phyloP scores from a whole-genome alignment of 2,888 invertebrate genomes.

The Nephrotoma appendiculata region DNA sequence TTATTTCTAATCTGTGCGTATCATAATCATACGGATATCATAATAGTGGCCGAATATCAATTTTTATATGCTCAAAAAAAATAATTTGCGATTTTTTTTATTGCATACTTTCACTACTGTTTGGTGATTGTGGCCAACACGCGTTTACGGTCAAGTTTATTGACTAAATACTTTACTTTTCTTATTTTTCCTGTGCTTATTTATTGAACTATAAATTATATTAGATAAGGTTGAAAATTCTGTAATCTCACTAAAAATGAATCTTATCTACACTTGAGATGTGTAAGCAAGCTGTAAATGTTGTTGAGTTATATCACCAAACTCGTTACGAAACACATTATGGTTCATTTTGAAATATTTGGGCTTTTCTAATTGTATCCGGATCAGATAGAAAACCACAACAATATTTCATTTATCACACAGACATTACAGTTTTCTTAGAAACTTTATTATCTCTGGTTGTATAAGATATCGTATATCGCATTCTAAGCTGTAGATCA shows the following conservation, averaged over 20 bases:
- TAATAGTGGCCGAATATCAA: not conserved
- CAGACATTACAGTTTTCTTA: too few relatives aligned
- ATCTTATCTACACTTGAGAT: not conserved
- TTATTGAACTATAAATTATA: not conserved
- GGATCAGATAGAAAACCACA: too few relatives aligned
- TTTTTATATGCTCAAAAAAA: not conserved
- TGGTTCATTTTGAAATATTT: too few relatives aligned
- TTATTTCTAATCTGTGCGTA: not conserved
- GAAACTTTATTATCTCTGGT: too few relatives aligned
- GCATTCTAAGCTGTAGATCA: too few relatives aligned
- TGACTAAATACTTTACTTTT: not conserved
- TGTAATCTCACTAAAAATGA: not conserved
- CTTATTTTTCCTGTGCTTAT: not conserved
- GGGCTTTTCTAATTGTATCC: too few relatives aligned
- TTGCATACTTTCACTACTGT: not conserved
- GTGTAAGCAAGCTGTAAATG: not conserved
- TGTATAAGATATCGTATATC: too few relatives aligned
- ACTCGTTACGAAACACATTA: too few relatives aligned
- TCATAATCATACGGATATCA: not conserved
- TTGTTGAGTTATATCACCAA: not conserved
- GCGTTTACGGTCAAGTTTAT: not conserved
- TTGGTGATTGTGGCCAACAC: not conserved
- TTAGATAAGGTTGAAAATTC: not conserved
- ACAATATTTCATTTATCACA: too few relatives aligned
- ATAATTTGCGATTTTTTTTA: not conserved